Evolutionary conservation across 2,888 invertebrate species (phyloP).

Genomic region (Lycocerus yunnanus): DNA sequence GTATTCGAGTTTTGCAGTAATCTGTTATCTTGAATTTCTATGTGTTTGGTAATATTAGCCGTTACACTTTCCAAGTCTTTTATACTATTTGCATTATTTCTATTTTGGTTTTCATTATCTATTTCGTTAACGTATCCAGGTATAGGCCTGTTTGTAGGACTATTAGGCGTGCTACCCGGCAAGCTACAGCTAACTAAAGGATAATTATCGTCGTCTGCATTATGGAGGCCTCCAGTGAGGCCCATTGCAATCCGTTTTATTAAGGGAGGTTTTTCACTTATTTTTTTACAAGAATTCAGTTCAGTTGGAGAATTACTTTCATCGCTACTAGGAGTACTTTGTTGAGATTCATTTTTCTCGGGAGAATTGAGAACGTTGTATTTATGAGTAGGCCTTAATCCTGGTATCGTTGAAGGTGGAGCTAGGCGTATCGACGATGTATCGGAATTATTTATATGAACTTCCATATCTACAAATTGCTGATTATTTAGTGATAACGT

Average conservation of each 20-base stretch:
- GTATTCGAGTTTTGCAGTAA: slow-evolving; percentile 58
- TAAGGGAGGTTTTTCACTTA: slow-evolving; percentile 81
- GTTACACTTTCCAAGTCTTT: slow-evolving; percentile 49
- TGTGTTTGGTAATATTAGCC: slow-evolving; percentile 58
- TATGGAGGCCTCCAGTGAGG: slow-evolving; percentile 62
- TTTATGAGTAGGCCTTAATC: slow-evolving; percentile 66
- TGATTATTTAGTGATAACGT: slow-evolving; percentile 41
- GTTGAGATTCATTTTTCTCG: slow-evolving; percentile 55
- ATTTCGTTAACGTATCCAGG: slow-evolving; percentile 82
- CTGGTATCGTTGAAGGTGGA: slow-evolving; percentile 70
- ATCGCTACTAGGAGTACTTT: slow-evolving; percentile 73
- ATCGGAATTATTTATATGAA: slow-evolving; percentile 58
- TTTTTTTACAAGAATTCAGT: slow-evolving; percentile 81
- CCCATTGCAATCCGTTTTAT: slow-evolving; percentile 79
- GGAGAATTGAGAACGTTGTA: slow-evolving; percentile 57
- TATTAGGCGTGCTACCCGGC: slow-evolving; percentile 58
- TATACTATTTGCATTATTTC: slow-evolving; percentile 40
- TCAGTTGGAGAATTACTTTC: slow-evolving; percentile 88
- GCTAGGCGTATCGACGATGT: slow-evolving; percentile 58
- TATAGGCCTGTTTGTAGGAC: slow-evolving; percentile 67
- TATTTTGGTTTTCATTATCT: slow-evolving; percentile 65
- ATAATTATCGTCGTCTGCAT: slow-evolving; percentile 67
- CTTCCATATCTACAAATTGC: slow-evolving; percentile 57
- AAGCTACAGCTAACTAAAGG: slow-evolving; percentile 71
- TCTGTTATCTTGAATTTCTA: slow-evolving; percentile 65